Percentiles rank a stretch among this genome's conserved stretches.
Conservation (phyloP, 2,113 vertebrate genomes). For the Burhinus oedicnemus region DNA sequence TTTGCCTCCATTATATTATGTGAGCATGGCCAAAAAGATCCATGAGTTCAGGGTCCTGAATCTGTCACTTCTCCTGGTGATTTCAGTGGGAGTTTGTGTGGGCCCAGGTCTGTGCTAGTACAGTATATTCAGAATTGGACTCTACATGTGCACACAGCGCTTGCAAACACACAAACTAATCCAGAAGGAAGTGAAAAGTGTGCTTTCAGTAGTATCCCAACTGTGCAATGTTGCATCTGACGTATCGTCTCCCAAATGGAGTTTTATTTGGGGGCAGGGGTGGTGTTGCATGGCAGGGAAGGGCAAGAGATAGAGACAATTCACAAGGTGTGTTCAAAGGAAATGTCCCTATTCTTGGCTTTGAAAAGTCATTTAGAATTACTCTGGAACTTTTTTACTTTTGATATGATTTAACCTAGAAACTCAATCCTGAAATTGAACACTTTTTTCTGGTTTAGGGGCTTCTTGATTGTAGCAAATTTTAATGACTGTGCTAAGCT, state of each 20-base stretch:
- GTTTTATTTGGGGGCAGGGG: not conserved
- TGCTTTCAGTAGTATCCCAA: not conserved
- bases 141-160: not conserved
- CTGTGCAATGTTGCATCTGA: not conserved
- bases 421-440: not conserved
- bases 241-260: not conserved
- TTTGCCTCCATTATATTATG: fast-evolving
- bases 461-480: not conserved
- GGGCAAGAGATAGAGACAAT: not conserved
- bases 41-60: not conserved
- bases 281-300: not conserved
- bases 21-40: not conserved
- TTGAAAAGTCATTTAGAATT: not conserved
- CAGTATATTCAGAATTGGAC: not conserved
- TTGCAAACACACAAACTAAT: not conserved
- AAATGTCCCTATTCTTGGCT: not conserved
- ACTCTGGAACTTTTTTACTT: not conserved
- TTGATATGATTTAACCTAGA: not conserved
- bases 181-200: not conserved
- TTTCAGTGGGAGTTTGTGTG: not conserved
- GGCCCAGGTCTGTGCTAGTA: not conserved
- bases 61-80: not conserved
- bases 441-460: not conserved
- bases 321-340: not conserved
- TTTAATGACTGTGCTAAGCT: not conserved